Evolutionary conservation across 2,113 vertebrate genomes (phyloP).

Genomic region (Alligator mississippiensis): DNA sequence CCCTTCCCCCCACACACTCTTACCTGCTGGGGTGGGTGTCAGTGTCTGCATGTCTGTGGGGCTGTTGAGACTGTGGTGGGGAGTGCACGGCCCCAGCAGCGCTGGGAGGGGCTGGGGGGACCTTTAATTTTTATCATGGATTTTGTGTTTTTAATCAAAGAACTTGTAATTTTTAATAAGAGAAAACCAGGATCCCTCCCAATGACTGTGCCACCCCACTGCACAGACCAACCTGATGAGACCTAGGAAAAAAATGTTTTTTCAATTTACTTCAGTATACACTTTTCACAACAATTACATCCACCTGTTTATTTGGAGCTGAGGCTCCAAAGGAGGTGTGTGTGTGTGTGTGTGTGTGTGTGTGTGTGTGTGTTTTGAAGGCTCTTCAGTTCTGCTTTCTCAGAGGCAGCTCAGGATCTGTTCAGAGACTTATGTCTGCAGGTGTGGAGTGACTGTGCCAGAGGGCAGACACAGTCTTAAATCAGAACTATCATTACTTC

Average conservation of each 20-base stretch:
- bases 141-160: no score
- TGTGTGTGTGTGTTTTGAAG: no score
- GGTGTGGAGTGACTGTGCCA: neutral
- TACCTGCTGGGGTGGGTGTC: no score
- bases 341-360: no score
- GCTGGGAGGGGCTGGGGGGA: no score
- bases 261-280: neutral
- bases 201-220: neutral
- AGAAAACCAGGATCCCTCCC: neutral
- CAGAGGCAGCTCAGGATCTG: neutral
- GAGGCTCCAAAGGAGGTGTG: neutral
- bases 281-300: neutral
- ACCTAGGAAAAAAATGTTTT: neutral
- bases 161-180: no score
- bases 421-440: neutral
- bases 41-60: no score
- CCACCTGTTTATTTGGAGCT: neutral
- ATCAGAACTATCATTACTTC: neutral
- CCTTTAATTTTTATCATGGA: no score
- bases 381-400: neutral
- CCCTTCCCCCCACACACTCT: no score
- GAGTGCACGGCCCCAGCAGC: no score
- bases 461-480: neutral
- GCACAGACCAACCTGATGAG: neutral
- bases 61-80: no score